Evolutionary conservation across 1,140 invertebrate genomes (phyloP), one percentile per base, ranked within the genome.

Genomic region (Pararge aegeria): DNA sequence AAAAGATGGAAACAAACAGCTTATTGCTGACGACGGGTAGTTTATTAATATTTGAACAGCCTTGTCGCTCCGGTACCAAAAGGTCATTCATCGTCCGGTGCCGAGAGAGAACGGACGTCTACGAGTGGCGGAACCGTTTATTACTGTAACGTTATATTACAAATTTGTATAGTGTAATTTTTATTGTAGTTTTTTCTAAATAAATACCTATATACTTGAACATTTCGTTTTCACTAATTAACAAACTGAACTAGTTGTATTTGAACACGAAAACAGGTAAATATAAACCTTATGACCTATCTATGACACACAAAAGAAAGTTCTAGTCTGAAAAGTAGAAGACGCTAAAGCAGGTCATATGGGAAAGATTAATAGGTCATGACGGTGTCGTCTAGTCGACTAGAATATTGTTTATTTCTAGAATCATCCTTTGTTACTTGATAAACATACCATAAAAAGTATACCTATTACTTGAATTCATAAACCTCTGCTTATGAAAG

Each of bases 21-120:
- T 29, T 60, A 48, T 60, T 44, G 27, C 18, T 13, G 37, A 50
- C 7, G 52, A 46, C 44, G 53, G 53, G 53, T 40, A 50, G 51
- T 61, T 61, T 58, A 48, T 58, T 55, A 61, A 61, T 61, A 61
- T 61, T 61, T 61, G 53, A 61, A 37, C 44, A 18, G 51, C 48
- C 34, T 51, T 55, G 52, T 61, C 59, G 44, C 16, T 24, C 27
- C 24, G 15, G 9, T 24, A 12, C 34, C 12, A 13, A 48, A 24
- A 55, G 52, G 27, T 50, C 59, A 54, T 61, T 61, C 54, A 53
- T 61, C 30, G 29, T 15, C 34, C 38, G 37, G 53, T 20, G 48
- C 48, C 48, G 40, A 44, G 15, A 15, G 27, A 18, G 54, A 27
- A 46, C 10, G 21, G 16, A 55, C 54, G 42, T 46, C 42, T 42